These are phyloP conservation scores for Petrolisthes cinctipes DNA, from an alignment of 2,888 invertebrate species.

Conservation along the genomic window DNA sequence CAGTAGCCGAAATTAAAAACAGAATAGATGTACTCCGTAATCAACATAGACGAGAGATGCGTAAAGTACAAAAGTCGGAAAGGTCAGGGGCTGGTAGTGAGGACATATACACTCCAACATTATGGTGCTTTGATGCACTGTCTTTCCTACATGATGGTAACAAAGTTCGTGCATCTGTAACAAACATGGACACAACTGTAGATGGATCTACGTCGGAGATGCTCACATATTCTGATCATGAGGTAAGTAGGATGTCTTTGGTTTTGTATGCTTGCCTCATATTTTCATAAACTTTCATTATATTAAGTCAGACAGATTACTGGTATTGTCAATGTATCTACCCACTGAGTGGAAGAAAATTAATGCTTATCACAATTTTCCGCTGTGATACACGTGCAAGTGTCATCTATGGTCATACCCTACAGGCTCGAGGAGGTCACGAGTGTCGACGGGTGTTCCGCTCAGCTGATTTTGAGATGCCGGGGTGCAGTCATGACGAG, in stretches of 20 bases:
- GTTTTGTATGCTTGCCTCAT: no score
- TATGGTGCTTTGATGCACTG: constrained; percentile 25
- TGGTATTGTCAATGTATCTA: no score
- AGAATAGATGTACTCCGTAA: constrained; percentile 23
- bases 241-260: no score
- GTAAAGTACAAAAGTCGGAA: constrained; percentile 19
- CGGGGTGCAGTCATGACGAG: background rate
- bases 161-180: constrained; percentile 1
- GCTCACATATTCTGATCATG: constrained; percentile 36
- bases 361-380: no score
- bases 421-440: background rate
- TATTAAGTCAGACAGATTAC: no score
- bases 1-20: background rate
- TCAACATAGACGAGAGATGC: constrained; percentile 38
- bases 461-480: background rate
- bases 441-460: background rate
- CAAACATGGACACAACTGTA: constrained; percentile 9
- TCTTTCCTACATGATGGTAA: constrained; percentile 27
- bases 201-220: constrained; percentile 31
- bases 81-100: constrained; percentile 32
- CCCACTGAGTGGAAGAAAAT: no score
- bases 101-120: constrained; percentile 38
- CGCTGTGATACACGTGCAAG: no score
- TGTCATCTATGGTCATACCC: background rate
- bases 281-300: no score